phyloP scores from a whole-genome alignment of 2,888 invertebrate genomes.

The Acrobasis repandana region DNA sequence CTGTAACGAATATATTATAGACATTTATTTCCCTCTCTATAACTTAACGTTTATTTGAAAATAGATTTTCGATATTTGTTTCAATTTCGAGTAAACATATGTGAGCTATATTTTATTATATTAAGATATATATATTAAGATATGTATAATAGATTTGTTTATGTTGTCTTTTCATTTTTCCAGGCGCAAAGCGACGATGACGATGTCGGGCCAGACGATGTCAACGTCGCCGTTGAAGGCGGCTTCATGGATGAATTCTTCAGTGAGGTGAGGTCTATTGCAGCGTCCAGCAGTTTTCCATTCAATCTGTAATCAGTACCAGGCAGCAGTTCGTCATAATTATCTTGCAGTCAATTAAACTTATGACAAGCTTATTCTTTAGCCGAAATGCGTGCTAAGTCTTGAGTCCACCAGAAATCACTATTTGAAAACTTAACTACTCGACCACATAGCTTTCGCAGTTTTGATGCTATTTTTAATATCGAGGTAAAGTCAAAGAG shows the following conservation, averaged over 20 bases:
- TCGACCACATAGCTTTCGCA: no score
- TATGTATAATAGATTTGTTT: not conserved
- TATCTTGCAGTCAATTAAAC: not conserved
- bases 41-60: not conserved
- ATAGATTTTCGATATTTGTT: constrained; percentile 22
- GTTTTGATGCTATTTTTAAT: no score
- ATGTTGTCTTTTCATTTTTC: constrained; percentile 35
- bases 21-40: not conserved
- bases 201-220: constrained; percentile 97
- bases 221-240: constrained; percentile 97
- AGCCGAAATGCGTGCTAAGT: no score
- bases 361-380: no score
- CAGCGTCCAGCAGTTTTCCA: not conserved
- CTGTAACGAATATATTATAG: constrained; percentile 12
- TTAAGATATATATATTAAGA: not conserved
- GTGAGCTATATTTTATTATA: no score
- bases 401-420: no score
- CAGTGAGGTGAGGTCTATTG: constrained; percentile 90
- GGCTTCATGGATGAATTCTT: constrained; percentile 99
- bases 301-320: no score
- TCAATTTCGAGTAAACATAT: not conserved
- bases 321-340: not conserved
- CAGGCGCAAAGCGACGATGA: constrained; percentile 99
- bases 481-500: no score
- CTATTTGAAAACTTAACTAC: no score